phyloP scores from a whole-genome alignment of 53 echinoderm and acorn worm species.

The Pentamera pediparva region DNA sequence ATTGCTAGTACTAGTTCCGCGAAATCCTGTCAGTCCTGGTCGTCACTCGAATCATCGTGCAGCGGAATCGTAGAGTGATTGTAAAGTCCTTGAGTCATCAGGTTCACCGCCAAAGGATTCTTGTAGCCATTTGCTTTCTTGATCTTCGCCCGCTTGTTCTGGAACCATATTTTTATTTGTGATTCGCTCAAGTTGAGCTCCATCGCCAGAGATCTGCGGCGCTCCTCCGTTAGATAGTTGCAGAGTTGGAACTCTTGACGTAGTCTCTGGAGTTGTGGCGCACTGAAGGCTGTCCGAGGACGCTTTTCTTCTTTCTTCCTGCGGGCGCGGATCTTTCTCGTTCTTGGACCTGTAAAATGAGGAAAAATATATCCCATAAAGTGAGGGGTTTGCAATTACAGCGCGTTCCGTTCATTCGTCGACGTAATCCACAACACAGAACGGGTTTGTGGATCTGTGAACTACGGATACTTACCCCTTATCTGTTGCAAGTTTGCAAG shows the following conservation, averaged over 20 bases:
- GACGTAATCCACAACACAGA: too few relatives aligned
- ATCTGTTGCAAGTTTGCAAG: too few relatives aligned
- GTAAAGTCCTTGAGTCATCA: constrained; percentile 95
- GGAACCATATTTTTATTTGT: constrained; percentile 99
- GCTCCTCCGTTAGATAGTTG: constrained; percentile 94
- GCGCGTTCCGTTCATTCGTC: too few relatives aligned
- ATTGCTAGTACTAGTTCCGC: too few relatives aligned
- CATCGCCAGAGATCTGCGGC: constrained; percentile 75
- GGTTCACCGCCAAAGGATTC: constrained; percentile 68
- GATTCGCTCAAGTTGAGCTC: constrained; percentile 95
- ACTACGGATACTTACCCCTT: too few relatives aligned
- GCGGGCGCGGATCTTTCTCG: constrained; percentile 70
- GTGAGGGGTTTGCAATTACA: too few relatives aligned
- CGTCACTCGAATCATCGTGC: constrained; percentile 4
- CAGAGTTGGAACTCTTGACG: constrained; percentile 89
- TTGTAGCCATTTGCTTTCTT: constrained; percentile 92
- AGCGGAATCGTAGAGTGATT: constrained; percentile 85
- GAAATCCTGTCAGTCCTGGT: too few relatives aligned
- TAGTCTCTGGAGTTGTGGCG: constrained; percentile 87
- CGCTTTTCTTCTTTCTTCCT: constrained; percentile 88
- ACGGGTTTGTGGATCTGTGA: too few relatives aligned
- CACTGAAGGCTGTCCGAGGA: constrained; percentile 96
- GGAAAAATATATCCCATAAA: too few relatives aligned
- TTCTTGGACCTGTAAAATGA: constrained; percentile 70
- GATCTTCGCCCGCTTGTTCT: constrained; percentile 99